These are phyloP conservation scores for Teinopalpus imperialis DNA, from an alignment of 2,888 invertebrate species.

Conservation along the genomic window DNA sequence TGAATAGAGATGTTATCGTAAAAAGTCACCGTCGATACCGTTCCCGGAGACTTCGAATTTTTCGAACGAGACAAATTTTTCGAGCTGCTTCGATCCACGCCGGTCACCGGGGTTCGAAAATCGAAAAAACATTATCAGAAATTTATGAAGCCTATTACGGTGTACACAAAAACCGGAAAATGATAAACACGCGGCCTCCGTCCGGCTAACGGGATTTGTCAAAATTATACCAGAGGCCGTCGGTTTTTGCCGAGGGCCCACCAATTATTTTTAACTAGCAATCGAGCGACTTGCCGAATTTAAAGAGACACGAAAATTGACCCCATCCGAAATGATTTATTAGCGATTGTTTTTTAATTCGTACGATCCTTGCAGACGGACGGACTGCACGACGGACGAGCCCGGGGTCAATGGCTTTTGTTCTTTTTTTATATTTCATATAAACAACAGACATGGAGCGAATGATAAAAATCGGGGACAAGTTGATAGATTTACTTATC, in stretches of 20 bases:
- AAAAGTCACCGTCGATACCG: background rate
- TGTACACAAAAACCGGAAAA: conserved; percentile 62
- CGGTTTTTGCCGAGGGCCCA: conserved; percentile 44
- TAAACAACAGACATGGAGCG: conserved; percentile 5
- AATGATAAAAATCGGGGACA: no score
- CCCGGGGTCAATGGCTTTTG: conserved; percentile 3
- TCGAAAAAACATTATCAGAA: conserved; percentile 67
- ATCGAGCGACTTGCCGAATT: conserved; percentile 22
- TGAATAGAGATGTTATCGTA: conserved; percentile 10
- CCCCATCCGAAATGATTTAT: conserved; percentile 24
- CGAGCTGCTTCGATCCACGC: conserved; percentile 28
- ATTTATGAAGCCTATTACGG: conserved; percentile 75
- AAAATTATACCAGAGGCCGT: conserved; percentile 47
- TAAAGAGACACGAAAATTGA: conserved; percentile 26
- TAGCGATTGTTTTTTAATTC: conserved; percentile 22
- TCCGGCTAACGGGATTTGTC: conserved; percentile 62
- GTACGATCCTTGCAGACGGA: background rate
- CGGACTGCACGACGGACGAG: background rate
- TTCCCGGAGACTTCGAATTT: background rate
- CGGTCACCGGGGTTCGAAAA: conserved; percentile 44
- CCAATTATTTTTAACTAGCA: conserved; percentile 58
- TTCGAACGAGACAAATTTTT: conserved; percentile 3
- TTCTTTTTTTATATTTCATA: conserved; percentile 6
- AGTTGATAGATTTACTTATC: no score
- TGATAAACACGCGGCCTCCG: conserved; percentile 51